Base-by-base conservation (phyloP, 2,888 invertebrate species). In the Latrodectus elegans region DNA sequence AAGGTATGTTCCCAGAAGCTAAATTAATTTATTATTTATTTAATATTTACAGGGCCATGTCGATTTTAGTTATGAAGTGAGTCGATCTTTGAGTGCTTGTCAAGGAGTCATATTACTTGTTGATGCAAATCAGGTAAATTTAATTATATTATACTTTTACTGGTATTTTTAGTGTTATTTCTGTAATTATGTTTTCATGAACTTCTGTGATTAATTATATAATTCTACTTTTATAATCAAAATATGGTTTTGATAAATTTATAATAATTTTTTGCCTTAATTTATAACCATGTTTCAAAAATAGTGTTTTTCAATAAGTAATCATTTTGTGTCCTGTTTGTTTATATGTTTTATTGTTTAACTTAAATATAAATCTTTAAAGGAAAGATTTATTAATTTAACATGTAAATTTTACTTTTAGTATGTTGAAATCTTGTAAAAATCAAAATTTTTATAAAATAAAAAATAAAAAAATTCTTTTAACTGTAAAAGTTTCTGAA, bases 11-110 rank as follows among this genome's bases (percentile, higher is more conserved):
- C 22, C 1, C 38, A 38, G 4, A 38, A 38, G 4, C 6, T 68
- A 17, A 68, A 22, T 22, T 22, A 26, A 26, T 68, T 17, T 68
- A 22, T 17, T 75, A 8, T 17, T 77, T 49, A 4, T n/a, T 17
- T 38, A n/a, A 49, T 65, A 4, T 67, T n/a, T 67, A 51, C 14
- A 92, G 92, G 98, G 99, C 3, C 99, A 99, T 94, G 99, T 99
- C 0, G 99, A 99, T 92, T 99, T 99, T 92, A 95, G 96, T 17
- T 97, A 97, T 93, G 99, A 99, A 94, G 99, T 98, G 89, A 95
- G 96, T 0, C 94, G 99, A 82, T 98, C 98, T 75, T 93, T 99
- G 82, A 94, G 96, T 87, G 97, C 97, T 74, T 99, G 98, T 91
- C 97, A 99, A 93, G 99, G 99, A 12, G 99, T 97, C 0, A 94